These are phyloP conservation scores for Adelphocoris suturalis DNA, from an alignment of 2,888 invertebrate genomes.

Conservation along the genomic window DNA sequence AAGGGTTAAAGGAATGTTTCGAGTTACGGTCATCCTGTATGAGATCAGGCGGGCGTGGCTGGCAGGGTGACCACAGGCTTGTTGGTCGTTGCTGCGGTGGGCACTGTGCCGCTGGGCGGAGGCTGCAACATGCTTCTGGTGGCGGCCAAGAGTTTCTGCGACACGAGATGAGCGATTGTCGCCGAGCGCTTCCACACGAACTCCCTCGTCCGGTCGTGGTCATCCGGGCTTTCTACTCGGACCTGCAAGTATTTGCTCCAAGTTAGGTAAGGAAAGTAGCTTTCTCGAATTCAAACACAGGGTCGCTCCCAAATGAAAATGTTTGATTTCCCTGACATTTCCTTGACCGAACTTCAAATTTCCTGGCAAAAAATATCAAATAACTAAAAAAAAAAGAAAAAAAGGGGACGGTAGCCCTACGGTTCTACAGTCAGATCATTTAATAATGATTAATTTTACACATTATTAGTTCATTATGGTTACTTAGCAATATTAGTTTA, in stretches of 20 bases:
- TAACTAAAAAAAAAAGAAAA: too few relatives aligned
- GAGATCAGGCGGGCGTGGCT: slow-evolving; percentile 54
- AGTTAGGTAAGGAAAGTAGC: too few relatives aligned
- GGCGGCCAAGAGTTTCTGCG: slow-evolving; percentile 86
- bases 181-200: slow-evolving; percentile 91
- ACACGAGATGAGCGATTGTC: slow-evolving; percentile 90
- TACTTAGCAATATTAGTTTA: too few relatives aligned
- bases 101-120: slow-evolving; percentile 77
- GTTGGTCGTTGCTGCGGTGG: slow-evolving; percentile 40
- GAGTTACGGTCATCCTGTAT: background rate
- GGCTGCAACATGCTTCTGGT: slow-evolving; percentile 83
- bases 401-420: too few relatives aligned
- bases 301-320: too few relatives aligned
- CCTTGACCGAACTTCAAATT: too few relatives aligned
- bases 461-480: too few relatives aligned
- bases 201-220: slow-evolving; percentile 90
- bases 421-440: too few relatives aligned
- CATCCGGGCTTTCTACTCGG: slow-evolving; percentile 87
- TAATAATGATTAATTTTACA: too few relatives aligned
- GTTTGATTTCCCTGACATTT: too few relatives aligned
- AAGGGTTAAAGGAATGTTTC: slow-evolving; percentile 17
- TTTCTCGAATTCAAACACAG: too few relatives aligned
- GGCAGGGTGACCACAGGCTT: slow-evolving; percentile 37
- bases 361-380: too few relatives aligned
- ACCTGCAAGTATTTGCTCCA: slow-evolving; percentile 81